Conservation (phyloP, 2,888 invertebrate species). For the Athrips mouffetella region DNA sequence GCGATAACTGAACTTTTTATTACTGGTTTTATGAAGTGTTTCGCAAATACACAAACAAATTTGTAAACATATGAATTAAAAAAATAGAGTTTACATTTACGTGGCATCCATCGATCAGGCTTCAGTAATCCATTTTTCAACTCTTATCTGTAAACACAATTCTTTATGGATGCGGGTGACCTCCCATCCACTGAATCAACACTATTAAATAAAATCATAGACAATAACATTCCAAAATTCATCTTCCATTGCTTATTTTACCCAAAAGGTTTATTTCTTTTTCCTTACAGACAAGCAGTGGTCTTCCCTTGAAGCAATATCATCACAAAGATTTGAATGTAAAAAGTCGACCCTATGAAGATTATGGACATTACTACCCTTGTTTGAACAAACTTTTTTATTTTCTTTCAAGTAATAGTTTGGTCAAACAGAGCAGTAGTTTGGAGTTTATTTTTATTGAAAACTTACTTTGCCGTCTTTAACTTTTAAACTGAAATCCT, state of each 20-base stretch:
- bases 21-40: too few relatives aligned
- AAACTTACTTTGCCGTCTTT: background rate
- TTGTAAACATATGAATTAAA: too few relatives aligned
- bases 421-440: conserved; percentile 49
- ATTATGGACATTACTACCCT: conserved; percentile 37
- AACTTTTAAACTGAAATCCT: background rate
- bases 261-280: background rate
- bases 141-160: conserved; percentile 45
- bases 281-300: background rate
- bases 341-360: conserved; percentile 27
- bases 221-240: conserved; percentile 7
- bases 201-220: conserved; percentile 20
- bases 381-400: conserved; percentile 60
- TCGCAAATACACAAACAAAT: too few relatives aligned
- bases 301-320: background rate
- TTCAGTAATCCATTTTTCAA: conserved; percentile 48
- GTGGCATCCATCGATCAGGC: conserved; percentile 42
- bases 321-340: conserved; percentile 9
- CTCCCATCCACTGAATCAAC: conserved; percentile 35
- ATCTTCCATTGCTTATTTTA: conserved; percentile 11
- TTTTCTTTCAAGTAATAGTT: conserved; percentile 51
- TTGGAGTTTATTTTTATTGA: conserved; percentile 29
- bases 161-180: conserved; percentile 44
- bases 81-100: background rate
- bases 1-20: too few relatives aligned